Percentiles rank a stretch among this genome's conserved stretches.
Conservation (phyloP, 2,113 vertebrate genomes). For the Cyphomyrus discorhynchus region DNA sequence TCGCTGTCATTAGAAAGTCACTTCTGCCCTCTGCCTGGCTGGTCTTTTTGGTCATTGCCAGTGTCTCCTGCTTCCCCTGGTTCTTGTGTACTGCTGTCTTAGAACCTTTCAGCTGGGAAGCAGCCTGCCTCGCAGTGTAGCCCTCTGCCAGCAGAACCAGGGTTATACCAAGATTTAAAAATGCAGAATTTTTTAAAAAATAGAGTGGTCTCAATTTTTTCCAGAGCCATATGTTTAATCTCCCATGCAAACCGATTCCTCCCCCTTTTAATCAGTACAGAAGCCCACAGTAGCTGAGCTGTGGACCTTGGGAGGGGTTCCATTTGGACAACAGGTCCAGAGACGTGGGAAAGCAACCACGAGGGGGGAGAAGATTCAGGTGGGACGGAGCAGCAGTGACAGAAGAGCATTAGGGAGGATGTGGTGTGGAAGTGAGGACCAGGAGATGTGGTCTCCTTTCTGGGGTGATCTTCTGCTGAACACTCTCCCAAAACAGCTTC, state of each 20-base stretch:
- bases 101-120: background rate
- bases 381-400: background rate
- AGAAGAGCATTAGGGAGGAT: background rate
- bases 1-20: background rate
- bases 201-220: background rate
- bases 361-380: background rate
- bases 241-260: background rate
- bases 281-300: background rate
- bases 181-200: background rate
- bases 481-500: background rate
- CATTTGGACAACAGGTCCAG: background rate
- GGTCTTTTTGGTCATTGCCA: background rate
- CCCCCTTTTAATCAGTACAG: background rate
- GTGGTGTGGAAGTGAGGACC: background rate
- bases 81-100: background rate
- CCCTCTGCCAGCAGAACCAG: background rate
- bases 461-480: background rate
- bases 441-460: too few relatives aligned
- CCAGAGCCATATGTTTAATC: background rate
- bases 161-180: background rate
- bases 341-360: background rate
- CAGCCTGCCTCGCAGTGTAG: background rate
- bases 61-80: background rate
- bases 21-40: background rate
- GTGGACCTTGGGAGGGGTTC: background rate